Base-by-base conservation (phyloP, 2,888 invertebrate genomes). In the Torymus auratus region DNA sequence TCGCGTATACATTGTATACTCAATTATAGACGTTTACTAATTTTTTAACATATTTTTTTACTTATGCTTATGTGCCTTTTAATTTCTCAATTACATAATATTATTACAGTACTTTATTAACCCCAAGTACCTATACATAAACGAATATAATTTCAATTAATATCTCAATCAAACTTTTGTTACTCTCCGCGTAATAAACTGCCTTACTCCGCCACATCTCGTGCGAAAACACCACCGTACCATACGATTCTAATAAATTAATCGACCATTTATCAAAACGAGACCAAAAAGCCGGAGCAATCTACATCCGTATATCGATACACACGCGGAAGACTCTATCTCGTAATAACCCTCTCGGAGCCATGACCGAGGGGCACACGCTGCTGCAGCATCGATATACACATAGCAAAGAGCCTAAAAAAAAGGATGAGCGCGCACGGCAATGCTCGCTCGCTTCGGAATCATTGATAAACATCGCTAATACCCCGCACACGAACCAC, bases 381-480 rank as follows among this genome's bases (percentile, higher is more conserved):
- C 17, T 20, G 20, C 20, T 20, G 52, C 15, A 4, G 3, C 14
- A 12, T 3, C 65, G 20, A 11, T 13, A 17, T 2, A 53, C 13
- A 41, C 41, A n/a, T n/a, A 50, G 28, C 28, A 50, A 67, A 74
- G 55, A 28, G 73, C 73, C 41, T 55, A 56, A 64, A 73, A 64
- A 55, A 73, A 23, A n/a, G n/a, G n/a, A 52, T 12, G 15, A 5
- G 2, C 13, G 70, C 41, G n/a, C 69, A 28, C 41, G 60, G 12
- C n/a, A 14, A 61, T 15, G 68, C 60, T 11, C 23, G 61, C 65
- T 7, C 61, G 20, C 58, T 58, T 17, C 15, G 28, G 50, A 77
- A 77, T 77, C 77, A 70, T 58, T 41, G 79, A 74, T 79, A 79
- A 79, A 55, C n/a, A 79, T 79, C 78, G 67, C 58, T 28, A 64